Evolutionary conservation across 2,888 invertebrate genomes (phyloP).

Genomic region (Lacanobia wlatinum): DNA sequence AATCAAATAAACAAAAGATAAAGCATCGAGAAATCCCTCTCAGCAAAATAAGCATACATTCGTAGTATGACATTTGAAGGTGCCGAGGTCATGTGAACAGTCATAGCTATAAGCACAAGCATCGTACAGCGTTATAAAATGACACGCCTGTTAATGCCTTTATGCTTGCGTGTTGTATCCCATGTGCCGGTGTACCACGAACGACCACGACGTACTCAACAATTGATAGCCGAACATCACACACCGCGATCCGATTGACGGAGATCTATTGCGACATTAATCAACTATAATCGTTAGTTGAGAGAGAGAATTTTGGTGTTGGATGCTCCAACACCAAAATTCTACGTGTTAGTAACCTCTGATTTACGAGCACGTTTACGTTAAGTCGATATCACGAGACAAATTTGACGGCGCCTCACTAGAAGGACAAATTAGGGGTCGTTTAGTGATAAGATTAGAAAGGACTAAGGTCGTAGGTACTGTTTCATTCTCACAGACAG

Average conservation of each 20-base stretch:
- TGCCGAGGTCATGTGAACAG: constrained; percentile 65
- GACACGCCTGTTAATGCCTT: constrained; percentile 62
- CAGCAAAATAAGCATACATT: constrained; percentile 28
- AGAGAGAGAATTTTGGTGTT: no score
- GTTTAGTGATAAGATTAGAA: constrained; percentile 58
- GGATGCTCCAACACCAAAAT: constrained; percentile 49
- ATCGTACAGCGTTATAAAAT: constrained; percentile 58
- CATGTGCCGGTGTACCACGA: constrained; percentile 57
- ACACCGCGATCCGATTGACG: constrained; percentile 72
- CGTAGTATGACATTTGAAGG: constrained; percentile 45
- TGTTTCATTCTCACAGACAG: constrained; percentile 54
- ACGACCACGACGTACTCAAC: constrained; percentile 64
- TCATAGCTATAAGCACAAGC: constrained; percentile 63
- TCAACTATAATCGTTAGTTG: constrained; percentile 71
- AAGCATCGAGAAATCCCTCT: constrained; percentile 6
- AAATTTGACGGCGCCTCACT: constrained; percentile 61
- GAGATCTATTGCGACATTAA: constrained; percentile 79
- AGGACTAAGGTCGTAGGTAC: constrained; percentile 45
- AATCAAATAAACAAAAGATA: constrained; percentile 13
- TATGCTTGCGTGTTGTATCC: constrained; percentile 63
- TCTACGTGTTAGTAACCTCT: constrained; percentile 54
- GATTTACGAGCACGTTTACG: constrained; percentile 63
- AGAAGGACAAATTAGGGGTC: constrained; percentile 59
- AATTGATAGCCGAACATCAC: constrained; percentile 75
- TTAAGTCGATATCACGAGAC: constrained; percentile 62